Evolutionary conservation across 2,113 vertebrate species (phyloP).

Genomic region (Sinocyclocheilus maitianheensis): DNA sequence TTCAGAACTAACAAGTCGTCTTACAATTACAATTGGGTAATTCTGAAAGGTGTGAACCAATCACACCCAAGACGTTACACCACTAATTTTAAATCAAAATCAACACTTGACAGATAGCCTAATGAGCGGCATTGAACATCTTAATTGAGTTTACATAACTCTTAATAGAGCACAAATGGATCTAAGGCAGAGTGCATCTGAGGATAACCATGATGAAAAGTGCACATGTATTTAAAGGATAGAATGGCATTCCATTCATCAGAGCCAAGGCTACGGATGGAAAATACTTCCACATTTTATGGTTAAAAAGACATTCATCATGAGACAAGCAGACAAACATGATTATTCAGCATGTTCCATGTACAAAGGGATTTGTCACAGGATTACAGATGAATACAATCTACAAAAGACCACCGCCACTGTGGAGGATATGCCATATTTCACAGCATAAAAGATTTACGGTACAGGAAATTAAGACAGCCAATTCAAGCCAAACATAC

Average conservation of each 20-base stretch:
- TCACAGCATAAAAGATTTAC: background rate
- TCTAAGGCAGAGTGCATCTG: background rate
- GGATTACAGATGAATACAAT: background rate
- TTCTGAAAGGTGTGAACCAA: background rate
- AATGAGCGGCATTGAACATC: background rate
- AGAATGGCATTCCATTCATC: constrained; percentile 13
- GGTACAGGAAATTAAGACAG: background rate
- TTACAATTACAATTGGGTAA: background rate
- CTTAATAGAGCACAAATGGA: background rate
- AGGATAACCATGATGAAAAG: background rate
- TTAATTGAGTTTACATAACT: background rate
- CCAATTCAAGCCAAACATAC: background rate
- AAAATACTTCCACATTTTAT: constrained; percentile 1
- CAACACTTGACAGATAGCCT: background rate
- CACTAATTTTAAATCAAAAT: background rate
- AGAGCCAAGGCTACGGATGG: constrained; percentile 3
- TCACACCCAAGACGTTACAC: background rate
- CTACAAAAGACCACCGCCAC: background rate
- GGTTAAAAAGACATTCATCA: background rate
- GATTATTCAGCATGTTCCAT: constrained; percentile 21
- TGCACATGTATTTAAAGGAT: background rate
- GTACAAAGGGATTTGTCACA: constrained; percentile 16
- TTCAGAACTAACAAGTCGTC: background rate
- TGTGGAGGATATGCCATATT: background rate
- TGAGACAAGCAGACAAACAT: background rate